phyloP scores from a whole-genome alignment of 2,113 vertebrate species.

The Channa argus region DNA sequence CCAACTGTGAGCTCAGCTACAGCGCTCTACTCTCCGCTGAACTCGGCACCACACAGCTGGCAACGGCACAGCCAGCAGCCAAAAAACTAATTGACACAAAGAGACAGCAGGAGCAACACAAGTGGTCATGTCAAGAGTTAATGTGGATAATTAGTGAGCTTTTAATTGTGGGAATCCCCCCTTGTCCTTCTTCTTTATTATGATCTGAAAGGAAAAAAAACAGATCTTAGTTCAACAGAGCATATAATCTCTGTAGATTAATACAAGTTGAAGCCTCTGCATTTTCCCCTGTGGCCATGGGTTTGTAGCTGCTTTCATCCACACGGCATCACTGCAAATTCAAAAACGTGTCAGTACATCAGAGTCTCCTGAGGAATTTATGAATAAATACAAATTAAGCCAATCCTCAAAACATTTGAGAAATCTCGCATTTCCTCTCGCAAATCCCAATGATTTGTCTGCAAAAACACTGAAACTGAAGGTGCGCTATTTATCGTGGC shows the following conservation, averaged over 20 bases:
- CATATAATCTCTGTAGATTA: constrained; percentile 1
- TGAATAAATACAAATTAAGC: constrained; percentile 8
- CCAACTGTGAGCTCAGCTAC: constrained; percentile 45
- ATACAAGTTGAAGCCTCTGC: constrained; percentile 15
- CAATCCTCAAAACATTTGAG: constrained; percentile 6
- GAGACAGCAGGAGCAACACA: constrained; percentile 43
- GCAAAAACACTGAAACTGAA: background rate
- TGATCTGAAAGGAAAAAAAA: constrained; percentile 25
- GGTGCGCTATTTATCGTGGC: background rate
- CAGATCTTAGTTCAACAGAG: background rate
- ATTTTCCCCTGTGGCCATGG: background rate
- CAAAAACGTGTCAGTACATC: background rate
- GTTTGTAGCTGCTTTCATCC: background rate
- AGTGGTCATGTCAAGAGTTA: constrained; percentile 28
- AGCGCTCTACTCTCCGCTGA: constrained; percentile 53
- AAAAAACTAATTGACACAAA: constrained; percentile 51
- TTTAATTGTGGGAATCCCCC: constrained; percentile 26
- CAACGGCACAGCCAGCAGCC: constrained; percentile 33
- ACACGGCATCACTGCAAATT: background rate
- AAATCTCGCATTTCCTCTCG: background rate
- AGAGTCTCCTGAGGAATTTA: background rate
- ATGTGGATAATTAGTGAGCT: constrained; percentile 42
- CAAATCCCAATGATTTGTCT: constrained; percentile 9
- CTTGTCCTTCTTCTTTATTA: constrained; percentile 16
- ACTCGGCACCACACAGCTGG: constrained; percentile 64